Evolutionary conservation across 2,113 vertebrate genomes (phyloP).

Genomic region (Clarias gariepinus): DNA sequence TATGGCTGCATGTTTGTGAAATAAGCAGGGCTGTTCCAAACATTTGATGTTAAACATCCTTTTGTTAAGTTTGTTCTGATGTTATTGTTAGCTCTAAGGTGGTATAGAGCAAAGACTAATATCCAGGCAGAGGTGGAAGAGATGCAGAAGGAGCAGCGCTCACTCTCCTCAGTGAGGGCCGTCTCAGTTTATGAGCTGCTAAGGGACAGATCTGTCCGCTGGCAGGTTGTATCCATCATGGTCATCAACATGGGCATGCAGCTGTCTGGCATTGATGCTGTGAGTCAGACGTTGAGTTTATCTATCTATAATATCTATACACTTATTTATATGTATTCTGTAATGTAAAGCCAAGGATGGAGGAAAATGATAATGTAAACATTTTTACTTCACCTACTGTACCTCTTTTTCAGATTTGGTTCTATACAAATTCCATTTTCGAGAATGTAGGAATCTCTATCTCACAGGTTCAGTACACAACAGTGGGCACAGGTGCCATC

Average conservation of each 20-base stretch:
- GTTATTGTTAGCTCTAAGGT: constrained; percentile 71
- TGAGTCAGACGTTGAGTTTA: constrained; percentile 64
- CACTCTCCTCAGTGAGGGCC: constrained; percentile 72
- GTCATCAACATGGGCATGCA: constrained; percentile 88
- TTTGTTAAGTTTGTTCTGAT: neutral
- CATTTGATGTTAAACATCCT: neutral
- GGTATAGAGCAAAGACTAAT: constrained; percentile 71
- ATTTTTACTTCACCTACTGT: neutral
- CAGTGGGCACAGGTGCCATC: constrained; percentile 81
- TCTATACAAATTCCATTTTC: constrained; percentile 89
- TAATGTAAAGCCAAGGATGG: neutral
- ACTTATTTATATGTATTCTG: constrained; percentile 47
- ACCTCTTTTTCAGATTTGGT: constrained; percentile 85
- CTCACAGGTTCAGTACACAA: constrained; percentile 82
- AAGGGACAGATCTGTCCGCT: constrained; percentile 71
- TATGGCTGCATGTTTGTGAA: neutral
- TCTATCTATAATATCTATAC: neutral
- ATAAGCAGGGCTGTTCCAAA: neutral
- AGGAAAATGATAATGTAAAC: neutral
- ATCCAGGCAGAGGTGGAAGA: constrained; percentile 82
- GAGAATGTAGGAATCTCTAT: constrained; percentile 75
- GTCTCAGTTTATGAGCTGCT: constrained; percentile 76
- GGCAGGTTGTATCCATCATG: constrained; percentile 81
- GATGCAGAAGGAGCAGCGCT: constrained; percentile 84
- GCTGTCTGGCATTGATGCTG: constrained; percentile 88